phyloP scores from a whole-genome alignment of 2,113 vertebrate genomes.

The Holacanthus passer region DNA sequence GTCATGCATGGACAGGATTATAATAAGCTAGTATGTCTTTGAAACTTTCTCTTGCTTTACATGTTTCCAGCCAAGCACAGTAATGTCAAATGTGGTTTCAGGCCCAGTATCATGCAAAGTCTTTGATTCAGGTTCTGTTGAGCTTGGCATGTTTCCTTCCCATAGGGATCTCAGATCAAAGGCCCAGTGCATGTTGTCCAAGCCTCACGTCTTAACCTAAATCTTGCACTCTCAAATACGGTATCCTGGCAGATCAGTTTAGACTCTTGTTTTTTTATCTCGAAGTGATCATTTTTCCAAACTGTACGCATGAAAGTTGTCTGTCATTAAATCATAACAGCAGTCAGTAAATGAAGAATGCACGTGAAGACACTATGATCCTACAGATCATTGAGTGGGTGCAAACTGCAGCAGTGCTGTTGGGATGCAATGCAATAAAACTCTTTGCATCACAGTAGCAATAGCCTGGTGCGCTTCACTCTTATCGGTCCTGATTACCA shows the following conservation, averaged over 20 bases:
- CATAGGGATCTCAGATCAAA: conserved; percentile 49
- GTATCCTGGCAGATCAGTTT: not conserved
- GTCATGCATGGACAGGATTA: not conserved
- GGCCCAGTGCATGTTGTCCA: not conserved
- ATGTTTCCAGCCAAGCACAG: conserved; percentile 16
- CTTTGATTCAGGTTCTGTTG: conserved; percentile 55
- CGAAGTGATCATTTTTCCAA: conserved; percentile 10
- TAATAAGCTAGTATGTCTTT: conserved; percentile 16
- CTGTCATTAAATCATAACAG: not conserved
- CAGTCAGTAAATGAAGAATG: not conserved
- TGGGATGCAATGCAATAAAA: conserved; percentile 53
- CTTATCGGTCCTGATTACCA: conserved; percentile 39
- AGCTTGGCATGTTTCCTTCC: conserved; percentile 40
- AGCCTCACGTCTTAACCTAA: not conserved
- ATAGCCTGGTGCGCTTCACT: conserved; percentile 6
- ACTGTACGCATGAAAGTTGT: conserved; percentile 5
- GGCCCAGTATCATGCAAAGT: conserved; percentile 20
- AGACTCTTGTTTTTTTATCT: conserved; percentile 18
- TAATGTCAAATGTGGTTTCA: conserved; percentile 31
- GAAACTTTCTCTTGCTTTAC: not conserved
- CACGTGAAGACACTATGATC: conserved; percentile 6
- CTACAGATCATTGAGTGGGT: conserved; percentile 1
- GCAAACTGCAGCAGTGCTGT: conserved; percentile 16
- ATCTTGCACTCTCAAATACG: not conserved
- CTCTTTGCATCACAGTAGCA: conserved; percentile 33